These are phyloP conservation scores for Pararge aegeria DNA, from an alignment of 1,140 invertebrate genomes.

Conservation along the genomic window DNA sequence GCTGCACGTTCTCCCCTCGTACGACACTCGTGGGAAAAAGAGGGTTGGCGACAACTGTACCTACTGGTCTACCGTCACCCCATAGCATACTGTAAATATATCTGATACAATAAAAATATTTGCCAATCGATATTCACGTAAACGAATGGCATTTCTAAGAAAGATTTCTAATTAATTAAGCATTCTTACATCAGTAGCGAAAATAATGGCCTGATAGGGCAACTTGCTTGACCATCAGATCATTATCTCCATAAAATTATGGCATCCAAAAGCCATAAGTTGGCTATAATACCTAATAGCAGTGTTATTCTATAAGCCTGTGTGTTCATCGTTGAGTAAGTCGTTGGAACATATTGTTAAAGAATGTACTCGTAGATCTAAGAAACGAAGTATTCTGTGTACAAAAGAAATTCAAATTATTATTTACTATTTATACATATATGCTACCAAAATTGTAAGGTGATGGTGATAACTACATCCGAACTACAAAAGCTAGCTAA, in stretches of 20 bases:
- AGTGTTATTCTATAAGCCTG: not conserved
- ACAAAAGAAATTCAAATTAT: too few species aligned
- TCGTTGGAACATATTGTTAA: not conserved
- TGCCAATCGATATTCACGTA: not conserved
- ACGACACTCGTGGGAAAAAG: too few species aligned
- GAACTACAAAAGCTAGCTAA: too few species aligned
- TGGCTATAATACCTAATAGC: constrained; percentile 50
- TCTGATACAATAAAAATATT: not conserved
- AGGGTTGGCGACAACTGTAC: too few species aligned
- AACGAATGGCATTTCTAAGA: constrained; percentile 23
- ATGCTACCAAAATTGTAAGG: too few species aligned
- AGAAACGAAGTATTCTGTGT: too few species aligned
- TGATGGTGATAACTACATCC: too few species aligned
- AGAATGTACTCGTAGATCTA: too few species aligned
- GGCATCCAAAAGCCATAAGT: constrained; percentile 65
- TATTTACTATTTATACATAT: too few species aligned
- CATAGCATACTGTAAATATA: too few species aligned
- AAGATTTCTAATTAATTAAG: constrained; percentile 32
- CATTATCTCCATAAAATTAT: constrained; percentile 66
- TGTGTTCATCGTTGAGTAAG: not conserved
- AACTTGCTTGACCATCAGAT: constrained; percentile 38
- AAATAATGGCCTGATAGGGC: constrained; percentile 9
- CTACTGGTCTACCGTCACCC: too few species aligned
- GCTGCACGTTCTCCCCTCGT: too few species aligned
- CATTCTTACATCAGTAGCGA: constrained; percentile 23